These are phyloP conservation scores for Harmothoe impar DNA, from an alignment of 2,888 invertebrate species.

Conservation along the genomic window DNA sequence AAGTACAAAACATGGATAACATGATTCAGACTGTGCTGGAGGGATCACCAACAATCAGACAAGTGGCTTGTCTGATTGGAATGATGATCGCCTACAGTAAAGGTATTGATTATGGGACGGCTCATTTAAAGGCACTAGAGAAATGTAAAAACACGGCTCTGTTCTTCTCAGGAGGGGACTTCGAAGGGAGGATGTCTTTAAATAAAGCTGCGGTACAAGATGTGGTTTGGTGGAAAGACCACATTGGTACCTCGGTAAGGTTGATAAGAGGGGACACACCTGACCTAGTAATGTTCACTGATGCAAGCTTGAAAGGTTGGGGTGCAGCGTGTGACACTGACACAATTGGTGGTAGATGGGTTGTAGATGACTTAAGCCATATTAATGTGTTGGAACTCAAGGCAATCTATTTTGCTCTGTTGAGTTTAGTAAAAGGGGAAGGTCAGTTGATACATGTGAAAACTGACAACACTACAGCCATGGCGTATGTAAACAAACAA, in stretches of 20 bases:
- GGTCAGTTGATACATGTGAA: neutral
- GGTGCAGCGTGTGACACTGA: neutral
- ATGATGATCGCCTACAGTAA: neutral
- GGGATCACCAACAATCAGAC: neutral
- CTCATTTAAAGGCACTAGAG: neutral
- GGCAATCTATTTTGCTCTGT: neutral
- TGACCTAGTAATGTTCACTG: neutral
- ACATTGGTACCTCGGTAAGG: neutral
- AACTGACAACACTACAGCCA: neutral
- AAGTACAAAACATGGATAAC: neutral
- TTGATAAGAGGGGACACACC: neutral
- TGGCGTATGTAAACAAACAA: neutral
- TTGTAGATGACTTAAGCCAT: neutral
- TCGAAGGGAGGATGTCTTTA: neutral
- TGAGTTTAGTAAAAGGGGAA: neutral
- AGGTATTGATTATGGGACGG: neutral
- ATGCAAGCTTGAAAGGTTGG: neutral
- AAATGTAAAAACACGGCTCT: neutral
- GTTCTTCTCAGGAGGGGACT: neutral
- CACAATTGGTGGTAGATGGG: neutral
- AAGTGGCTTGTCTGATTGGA: neutral
- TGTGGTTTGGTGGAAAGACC: neutral
- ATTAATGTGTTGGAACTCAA: constrained; percentile 3
- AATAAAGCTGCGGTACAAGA: neutral
- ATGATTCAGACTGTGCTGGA: neutral